Conservation (phyloP, 1,140 invertebrate species). For the Bombus difficillimus region DNA sequence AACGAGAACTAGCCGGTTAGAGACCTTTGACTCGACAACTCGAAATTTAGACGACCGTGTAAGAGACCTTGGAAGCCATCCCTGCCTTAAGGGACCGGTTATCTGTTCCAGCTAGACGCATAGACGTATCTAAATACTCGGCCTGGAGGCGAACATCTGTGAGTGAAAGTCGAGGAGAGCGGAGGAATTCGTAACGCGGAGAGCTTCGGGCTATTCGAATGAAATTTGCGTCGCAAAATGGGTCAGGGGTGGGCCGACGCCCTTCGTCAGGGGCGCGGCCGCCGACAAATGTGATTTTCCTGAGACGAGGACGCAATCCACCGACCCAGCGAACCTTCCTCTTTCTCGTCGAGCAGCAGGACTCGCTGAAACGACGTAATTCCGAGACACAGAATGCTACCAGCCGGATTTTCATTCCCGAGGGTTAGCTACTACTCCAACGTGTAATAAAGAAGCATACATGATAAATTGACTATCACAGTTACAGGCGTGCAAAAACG, state of each 20-base stretch:
- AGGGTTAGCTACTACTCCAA: background rate
- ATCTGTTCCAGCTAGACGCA: slow-evolving; percentile 12
- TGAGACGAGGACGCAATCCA: slow-evolving; percentile 46
- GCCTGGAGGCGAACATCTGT: slow-evolving; percentile 56
- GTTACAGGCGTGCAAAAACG: background rate
- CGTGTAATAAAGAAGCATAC: background rate
- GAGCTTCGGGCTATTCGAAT: slow-evolving; percentile 64
- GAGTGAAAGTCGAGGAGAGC: slow-evolving; percentile 53
- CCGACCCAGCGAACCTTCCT: slow-evolving; percentile 35
- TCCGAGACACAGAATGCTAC: background rate
- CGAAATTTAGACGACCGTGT: background rate
- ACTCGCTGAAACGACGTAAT: background rate
- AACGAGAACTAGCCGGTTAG: background rate
- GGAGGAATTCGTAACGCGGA: slow-evolving; percentile 68
- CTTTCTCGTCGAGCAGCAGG: background rate
- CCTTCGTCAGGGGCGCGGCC: slow-evolving; percentile 30
- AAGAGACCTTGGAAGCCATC: background rate
- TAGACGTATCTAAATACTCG: slow-evolving; percentile 68
- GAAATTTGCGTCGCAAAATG: slow-evolving; percentile 70
- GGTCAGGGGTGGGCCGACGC: slow-evolving; percentile 63
- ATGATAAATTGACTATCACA: background rate
- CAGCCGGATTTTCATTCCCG: background rate
- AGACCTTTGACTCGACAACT: slow-evolving; percentile 16
- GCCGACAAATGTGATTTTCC: slow-evolving; percentile 65
- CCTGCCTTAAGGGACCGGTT: slow-evolving; percentile 11